Base-by-base conservation (phyloP, 2,113 vertebrate genomes). In the Lophius piscatorius region DNA sequence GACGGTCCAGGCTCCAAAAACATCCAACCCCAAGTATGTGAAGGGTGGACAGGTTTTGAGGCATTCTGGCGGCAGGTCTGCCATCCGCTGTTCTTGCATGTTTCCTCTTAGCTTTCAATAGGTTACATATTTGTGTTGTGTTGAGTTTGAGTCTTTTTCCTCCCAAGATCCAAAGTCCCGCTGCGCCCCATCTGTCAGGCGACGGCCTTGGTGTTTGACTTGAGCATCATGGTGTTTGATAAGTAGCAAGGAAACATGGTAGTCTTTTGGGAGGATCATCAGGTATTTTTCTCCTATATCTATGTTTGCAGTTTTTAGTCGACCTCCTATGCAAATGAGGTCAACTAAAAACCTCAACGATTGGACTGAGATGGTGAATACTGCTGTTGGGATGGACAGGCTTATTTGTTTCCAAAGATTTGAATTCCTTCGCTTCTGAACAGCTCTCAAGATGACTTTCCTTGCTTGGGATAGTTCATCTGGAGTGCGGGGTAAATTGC, bases 161-260 rank as follows among this genome's bases (percentile, higher is more conserved):
- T 2, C 48, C 45, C 6, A 51, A n/a, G 26, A 51, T n/a, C 36
- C 36, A 63, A 5, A 63, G 8, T 31, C 47, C 47, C 12, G 44
- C 52, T 42, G 52, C 52, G 9, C 18, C 35, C 63, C 31, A 42
- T 21, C 0, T 36, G 13, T 28, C 5, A 52, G n/a, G n/a, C n/a
- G n/a, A n/a, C n/a, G n/a, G n/a, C n/a, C n/a, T n/a, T n/a, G n/a
- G n/a, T n/a, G n/a, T n/a, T n/a, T n/a, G n/a, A n/a, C 40, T 12
- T 49, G 17, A 1, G 23, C 12, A 17, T 57, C 52, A 4, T 41
- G n/a, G 4, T 49, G 52, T 33, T 23, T 14, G 14, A 9, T n/a
- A 41, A 41, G 20, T 22, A 42, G 13, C 22, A 28, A 28, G 26
- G 26, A 28, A 28, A 28, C 26, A 28, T 28, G 4, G 8, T 28